phyloP scores from a whole-genome alignment of 2,797 vertebrate genomes.

The Pristis pectinata region DNA sequence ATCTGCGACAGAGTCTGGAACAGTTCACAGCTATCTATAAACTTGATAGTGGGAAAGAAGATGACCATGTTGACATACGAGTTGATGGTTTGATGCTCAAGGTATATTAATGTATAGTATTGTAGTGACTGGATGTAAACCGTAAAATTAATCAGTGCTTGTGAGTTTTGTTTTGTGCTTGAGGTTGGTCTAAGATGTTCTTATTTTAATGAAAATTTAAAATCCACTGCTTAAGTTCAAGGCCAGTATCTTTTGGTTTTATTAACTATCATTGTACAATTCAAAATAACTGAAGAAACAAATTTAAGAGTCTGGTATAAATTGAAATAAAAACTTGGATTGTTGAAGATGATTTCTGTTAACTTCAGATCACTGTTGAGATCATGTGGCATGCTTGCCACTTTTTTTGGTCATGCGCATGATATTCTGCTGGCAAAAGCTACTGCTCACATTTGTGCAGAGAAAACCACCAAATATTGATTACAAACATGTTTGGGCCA shows the following conservation, averaged over 20 bases:
- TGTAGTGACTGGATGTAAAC: background rate
- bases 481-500: background rate
- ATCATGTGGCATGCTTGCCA: background rate
- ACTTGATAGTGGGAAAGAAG: conserved; percentile 82
- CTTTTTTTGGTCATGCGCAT: too few species aligned
- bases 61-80: conserved; percentile 92
- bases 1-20: conserved; percentile 89
- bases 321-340: background rate
- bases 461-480: background rate
- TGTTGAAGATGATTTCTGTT: background rate
- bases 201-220: background rate
- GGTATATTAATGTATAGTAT: conserved; percentile 55
- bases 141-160: background rate
- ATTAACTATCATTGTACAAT: background rate
- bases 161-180: background rate
- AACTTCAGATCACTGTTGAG: background rate
- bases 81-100: conserved; percentile 95
- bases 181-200: too few species aligned
- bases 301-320: background rate
- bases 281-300: background rate
- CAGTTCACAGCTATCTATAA: conserved; percentile 98
- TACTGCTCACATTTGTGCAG: background rate
- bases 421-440: background rate
- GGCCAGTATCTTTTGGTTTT: background rate
- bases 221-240: background rate